Conservation (phyloP, 2,797 vertebrate species). For the Pangasius larnaudii region DNA sequence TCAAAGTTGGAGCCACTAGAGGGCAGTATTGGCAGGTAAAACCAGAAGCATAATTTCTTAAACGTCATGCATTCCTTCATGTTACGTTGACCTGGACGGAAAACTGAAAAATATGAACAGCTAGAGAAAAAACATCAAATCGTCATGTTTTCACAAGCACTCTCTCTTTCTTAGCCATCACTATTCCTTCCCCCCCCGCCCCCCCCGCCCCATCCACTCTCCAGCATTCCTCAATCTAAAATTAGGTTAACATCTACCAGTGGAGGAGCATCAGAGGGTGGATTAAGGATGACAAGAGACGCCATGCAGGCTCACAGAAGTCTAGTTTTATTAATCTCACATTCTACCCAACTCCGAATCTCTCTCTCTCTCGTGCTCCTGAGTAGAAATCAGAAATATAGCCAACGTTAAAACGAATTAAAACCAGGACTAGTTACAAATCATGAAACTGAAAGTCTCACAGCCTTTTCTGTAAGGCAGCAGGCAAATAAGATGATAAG, state of each 20-base stretch:
- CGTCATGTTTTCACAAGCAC: background rate
- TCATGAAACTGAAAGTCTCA: background rate
- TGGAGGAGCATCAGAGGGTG: conserved; percentile 26
- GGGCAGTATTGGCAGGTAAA: conserved; percentile 28
- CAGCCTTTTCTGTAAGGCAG: background rate
- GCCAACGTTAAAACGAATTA: background rate
- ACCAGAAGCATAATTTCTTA: background rate
- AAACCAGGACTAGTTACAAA: background rate
- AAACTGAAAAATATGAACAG: background rate
- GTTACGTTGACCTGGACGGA: background rate
- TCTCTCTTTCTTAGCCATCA: background rate
- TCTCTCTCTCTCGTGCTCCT: background rate
- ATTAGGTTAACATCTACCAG: conserved; percentile 41
- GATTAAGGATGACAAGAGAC: conserved; percentile 35
- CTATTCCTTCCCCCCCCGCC: background rate
- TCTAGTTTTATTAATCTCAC: conserved; percentile 18
- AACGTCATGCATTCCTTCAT: background rate
- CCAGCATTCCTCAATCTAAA: background rate
- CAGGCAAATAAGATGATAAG: conserved; percentile 4
- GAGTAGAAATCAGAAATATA: background rate
- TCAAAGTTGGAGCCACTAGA: conserved; percentile 22
- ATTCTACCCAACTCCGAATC: background rate
- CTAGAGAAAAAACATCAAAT: background rate
- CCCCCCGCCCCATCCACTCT: background rate
- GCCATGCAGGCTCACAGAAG: background rate